These are phyloP conservation scores for Amblyopsis hoosieri DNA, from an alignment of 2,797 vertebrate species.

Conservation along the genomic window DNA sequence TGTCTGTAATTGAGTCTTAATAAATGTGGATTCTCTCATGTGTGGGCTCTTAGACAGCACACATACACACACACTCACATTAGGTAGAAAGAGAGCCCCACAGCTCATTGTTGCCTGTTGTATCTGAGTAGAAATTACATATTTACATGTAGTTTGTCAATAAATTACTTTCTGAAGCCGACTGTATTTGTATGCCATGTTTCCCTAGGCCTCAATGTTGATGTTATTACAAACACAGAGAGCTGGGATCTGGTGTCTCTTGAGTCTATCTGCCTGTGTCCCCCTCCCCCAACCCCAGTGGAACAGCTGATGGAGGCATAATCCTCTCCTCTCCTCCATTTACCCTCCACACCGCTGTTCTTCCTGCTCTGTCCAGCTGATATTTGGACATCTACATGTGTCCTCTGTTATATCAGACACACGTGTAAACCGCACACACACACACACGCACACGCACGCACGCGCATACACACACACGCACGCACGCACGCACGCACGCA, in stretches of 20 bases:
- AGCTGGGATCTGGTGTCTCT: background rate
- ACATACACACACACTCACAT: slow-evolving; percentile 31
- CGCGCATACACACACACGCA: no score
- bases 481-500: background rate
- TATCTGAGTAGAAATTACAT: background rate
- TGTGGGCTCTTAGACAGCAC: slow-evolving; percentile 33
- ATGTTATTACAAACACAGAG: background rate
- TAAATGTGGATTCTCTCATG: slow-evolving; percentile 46
- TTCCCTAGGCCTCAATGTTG: background rate
- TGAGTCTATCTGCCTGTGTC: slow-evolving; percentile 28
- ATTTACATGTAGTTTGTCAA: background rate
- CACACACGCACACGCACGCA: background rate
- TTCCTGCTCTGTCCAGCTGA: no score
- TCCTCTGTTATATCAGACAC: no score
- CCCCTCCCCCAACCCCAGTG: background rate
- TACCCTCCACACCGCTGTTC: no score
- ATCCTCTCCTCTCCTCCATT: background rate
- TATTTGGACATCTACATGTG: no score
- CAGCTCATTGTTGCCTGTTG: no score
- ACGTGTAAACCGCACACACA: no score
- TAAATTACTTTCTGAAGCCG: background rate
- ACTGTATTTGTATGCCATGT: slow-evolving; percentile 8
- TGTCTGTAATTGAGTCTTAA: slow-evolving; percentile 59
- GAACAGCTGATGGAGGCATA: slow-evolving; percentile 7
- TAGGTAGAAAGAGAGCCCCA: slow-evolving; percentile 23